Evolutionary conservation across 2,113 vertebrate species (phyloP).

Genomic region (Stegastes partitus): DNA sequence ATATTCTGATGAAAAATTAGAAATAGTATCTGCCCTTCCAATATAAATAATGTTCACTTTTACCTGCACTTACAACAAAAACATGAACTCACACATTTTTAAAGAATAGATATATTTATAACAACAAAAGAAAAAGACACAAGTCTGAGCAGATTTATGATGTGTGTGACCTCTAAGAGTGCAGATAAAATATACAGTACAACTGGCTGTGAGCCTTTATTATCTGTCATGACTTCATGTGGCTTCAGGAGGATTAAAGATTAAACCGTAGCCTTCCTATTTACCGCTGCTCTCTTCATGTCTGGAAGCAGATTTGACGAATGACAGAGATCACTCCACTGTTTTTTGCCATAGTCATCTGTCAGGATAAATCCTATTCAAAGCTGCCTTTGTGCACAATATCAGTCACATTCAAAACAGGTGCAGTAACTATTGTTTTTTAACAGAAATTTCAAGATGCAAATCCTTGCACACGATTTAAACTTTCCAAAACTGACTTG

Average conservation of each 20-base stretch:
- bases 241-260: conserved; percentile 62
- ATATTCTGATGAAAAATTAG: neutral
- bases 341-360: conserved; percentile 26
- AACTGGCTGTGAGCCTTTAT: conserved; percentile 5
- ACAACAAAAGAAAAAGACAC: neutral
- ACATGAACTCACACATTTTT: neutral
- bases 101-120: neutral
- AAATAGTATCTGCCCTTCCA: neutral
- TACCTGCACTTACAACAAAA: neutral
- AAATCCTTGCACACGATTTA: too few species aligned
- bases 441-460: too few species aligned
- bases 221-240: conserved; percentile 20
- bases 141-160: neutral
- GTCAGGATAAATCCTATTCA: neutral
- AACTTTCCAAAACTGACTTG: too few species aligned
- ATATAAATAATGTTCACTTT: neutral
- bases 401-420: too few species aligned
- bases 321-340: conserved; percentile 18
- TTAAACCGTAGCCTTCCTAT: conserved; percentile 46
- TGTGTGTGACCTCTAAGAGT: neutral
- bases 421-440: too few species aligned
- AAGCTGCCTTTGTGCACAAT: neutral
- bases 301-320: conserved; percentile 45
- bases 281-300: conserved; percentile 12
- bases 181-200: neutral